Evolutionary conservation across 2,888 invertebrate genomes (phyloP), one percentile per base, ranked within the genome.

Genomic region (Apamea epomidion): DNA sequence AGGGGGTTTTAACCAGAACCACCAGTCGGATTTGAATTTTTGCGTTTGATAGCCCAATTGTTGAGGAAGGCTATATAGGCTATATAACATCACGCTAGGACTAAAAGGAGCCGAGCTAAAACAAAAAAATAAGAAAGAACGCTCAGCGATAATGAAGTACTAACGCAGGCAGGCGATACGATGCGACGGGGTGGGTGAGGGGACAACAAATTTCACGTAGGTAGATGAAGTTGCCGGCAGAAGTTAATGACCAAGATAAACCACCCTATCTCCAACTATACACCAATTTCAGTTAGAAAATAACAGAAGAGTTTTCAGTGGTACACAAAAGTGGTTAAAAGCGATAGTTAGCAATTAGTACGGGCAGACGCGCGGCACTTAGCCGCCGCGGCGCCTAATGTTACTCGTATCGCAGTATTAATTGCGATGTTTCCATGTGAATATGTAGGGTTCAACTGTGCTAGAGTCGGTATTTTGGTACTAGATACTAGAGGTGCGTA

Each of bases 381-480:
- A 92, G 90, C 87, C 89, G 74, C 80, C 81, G 84, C 85, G 90
- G 89, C 91, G 91, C 86, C 90, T 87, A 79, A 80, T 80, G 88
- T 68, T 82, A 83, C 82, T 78, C 42, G 79, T 29, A 60, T 64
- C 82, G 29, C 74, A 74, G 54, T 90, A 89, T 89, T 91, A 90
- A 90, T 78, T 83, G 68, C 70, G 51, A 37, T 64, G 78, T 51
- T 79, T 29, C 76, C 48, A 45, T 64, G 48, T 76, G 69, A 60
- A 64, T 80, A 62, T 42, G 67, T 73, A 37, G n/a, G 54, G 14
- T 71, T 71, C 45, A 77, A 58, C 25, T 74, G 60, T 58, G 51
- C 64, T 54, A 45, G 10, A 29, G 18, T 45, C 21, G n/a, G 29
- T 73, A 69, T 71, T 29, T 18, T 21, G 21, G 25, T 58, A 1